Conservation (phyloP, 2,888 invertebrate genomes). For the Rhamnusium bicolor region DNA sequence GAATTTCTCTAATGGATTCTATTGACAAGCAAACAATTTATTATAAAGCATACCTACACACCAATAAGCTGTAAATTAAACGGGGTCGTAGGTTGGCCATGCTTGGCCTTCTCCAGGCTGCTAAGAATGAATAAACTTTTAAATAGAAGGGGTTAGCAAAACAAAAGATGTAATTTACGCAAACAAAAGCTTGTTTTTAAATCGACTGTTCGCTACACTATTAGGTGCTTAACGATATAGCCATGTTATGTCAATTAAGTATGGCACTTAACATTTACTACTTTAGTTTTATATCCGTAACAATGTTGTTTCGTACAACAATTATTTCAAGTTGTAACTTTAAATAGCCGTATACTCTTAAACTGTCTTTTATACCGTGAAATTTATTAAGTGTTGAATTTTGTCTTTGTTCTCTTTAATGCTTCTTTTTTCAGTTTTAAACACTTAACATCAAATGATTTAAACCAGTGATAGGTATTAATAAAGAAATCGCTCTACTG, state of each 20-base stretch:
- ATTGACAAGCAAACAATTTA: conserved; percentile 1
- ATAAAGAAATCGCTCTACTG: too few relatives aligned
- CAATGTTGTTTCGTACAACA: conserved; percentile 21
- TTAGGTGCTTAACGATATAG: conserved; percentile 25
- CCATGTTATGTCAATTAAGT: conserved; percentile 31
- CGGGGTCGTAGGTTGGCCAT: conserved; percentile 27
- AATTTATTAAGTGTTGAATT: neutral
- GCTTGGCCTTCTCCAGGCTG: conserved; percentile 10
- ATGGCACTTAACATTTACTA: conserved; percentile 31
- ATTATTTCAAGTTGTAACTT: neutral
- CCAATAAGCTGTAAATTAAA: conserved; percentile 17
- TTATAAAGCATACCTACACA: conserved; percentile 10
- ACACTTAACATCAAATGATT: too few relatives aligned
- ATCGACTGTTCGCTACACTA: conserved; percentile 10
- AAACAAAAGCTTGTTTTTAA: conserved; percentile 29
- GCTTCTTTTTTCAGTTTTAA: too few relatives aligned
- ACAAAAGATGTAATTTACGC: conserved; percentile 32
- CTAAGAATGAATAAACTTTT: conserved; percentile 14
- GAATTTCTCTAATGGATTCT: neutral
- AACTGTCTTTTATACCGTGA: neutral
- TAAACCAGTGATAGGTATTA: too few relatives aligned
- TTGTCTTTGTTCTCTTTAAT: neutral
- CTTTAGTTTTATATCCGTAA: conserved; percentile 29
- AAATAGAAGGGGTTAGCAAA: conserved; percentile 2
- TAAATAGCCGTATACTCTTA: neutral